Base-by-base conservation (phyloP, 2,113 vertebrate species). In the Megaceryle maxima region DNA sequence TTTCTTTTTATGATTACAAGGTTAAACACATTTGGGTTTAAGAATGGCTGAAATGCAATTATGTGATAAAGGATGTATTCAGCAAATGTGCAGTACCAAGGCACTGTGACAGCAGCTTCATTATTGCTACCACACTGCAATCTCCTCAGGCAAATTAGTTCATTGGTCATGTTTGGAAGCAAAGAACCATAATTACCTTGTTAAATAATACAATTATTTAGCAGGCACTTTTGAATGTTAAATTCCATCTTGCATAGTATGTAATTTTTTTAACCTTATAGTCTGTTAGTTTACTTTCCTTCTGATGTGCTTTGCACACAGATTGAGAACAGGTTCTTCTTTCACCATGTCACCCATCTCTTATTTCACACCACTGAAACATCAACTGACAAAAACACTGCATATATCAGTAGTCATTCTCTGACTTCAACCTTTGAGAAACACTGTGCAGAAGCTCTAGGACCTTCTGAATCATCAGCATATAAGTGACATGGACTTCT, bases 131-230 rank as follows among this genome's bases (percentile, higher is more conserved):
- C 78, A 95, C 88, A 53, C 35, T 87, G 79, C 90, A 77, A 43
- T 86, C 67, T 96, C 94, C 94, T 88, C 84, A 81, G 89, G 87
- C 70, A 0, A 92, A 85, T 83, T 48, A 91, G 57, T 91, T 90
- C 78, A 64, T 16, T 91, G 89, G 94, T 87, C 95, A 91, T 91
- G 63, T 96, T 91, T 92, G 84, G 82, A 96, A 92, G 84, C 57
- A 92, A 87, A 94, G 56, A 81, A 89, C 81, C 18, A 14, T 87
- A 96, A 96, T 87, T 91, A 96, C 59, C 75, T 94, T 69, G 82
- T 95, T 95, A 97, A 95, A 92, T 92, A 94, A 92, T 50, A 94
- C 66, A 85, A 75, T 90, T 90, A 91, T 73, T 93, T 91, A 91
- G 84, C 55, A 94, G 78, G 77, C 75, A 37, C 59, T 87, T 90